phyloP scores from a whole-genome alignment of 2,888 invertebrate genomes.

The Diadegma fenestrale region DNA sequence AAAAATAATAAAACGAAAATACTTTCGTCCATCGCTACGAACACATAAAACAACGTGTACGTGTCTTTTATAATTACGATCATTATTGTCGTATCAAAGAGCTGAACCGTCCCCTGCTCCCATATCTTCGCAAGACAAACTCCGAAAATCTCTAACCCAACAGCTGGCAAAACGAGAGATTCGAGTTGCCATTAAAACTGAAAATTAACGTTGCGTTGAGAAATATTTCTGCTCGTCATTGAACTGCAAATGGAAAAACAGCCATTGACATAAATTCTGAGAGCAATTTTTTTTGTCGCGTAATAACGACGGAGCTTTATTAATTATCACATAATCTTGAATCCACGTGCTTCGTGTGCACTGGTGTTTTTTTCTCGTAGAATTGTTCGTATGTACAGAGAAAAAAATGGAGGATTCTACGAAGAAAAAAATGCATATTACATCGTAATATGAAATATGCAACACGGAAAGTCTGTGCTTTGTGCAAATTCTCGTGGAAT shows the following conservation, averaged over 20 bases:
- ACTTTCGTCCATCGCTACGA: background rate
- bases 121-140: background rate
- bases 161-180: background rate
- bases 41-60: slow-evolving; percentile 6
- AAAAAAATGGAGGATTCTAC: background rate
- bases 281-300: background rate
- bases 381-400: slow-evolving; percentile 1
- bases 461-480: background rate
- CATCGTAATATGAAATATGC: background rate
- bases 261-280: background rate
- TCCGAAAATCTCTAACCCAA: background rate
- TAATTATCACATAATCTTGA: background rate
- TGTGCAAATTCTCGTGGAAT: background rate
- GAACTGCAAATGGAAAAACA: background rate
- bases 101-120: background rate
- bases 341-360: background rate
- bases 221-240: background rate
- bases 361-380: background rate
- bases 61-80: background rate
- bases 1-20: slow-evolving; percentile 7
- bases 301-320: background rate
- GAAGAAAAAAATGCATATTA: background rate
- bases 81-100: background rate
- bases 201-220: background rate
- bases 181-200: background rate